A percentile compares a stretch with the other conserved stretches of the same genome.
phyloP scores from a whole-genome alignment of 2,888 invertebrate species.

The Stomorhina lunata region DNA sequence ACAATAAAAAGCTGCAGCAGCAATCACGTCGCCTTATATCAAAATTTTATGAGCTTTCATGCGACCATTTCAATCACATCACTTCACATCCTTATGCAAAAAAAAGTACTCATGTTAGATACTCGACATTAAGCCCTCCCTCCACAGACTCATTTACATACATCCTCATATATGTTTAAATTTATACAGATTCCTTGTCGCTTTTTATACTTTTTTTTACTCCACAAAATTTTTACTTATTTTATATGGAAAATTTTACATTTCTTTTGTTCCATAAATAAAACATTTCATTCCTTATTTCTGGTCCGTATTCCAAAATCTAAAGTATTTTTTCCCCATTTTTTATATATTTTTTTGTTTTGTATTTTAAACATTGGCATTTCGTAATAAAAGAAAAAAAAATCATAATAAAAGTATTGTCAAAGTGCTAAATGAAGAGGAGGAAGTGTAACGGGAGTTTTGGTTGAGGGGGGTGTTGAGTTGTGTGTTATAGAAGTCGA shows the following conservation, averaged over 20 bases:
- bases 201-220: conserved; percentile 7
- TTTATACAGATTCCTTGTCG: neutral
- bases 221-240: conserved; percentile 26
- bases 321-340: conserved; percentile 38
- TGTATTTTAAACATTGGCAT: conserved; percentile 60
- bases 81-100: conserved; percentile 63
- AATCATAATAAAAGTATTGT: conserved; percentile 60
- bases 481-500: neutral
- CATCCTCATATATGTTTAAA: neutral
- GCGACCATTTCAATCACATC: conserved; percentile 66
- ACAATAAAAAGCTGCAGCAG: conserved; percentile 16
- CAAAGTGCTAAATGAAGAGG: conserved; percentile 65
- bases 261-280: conserved; percentile 66
- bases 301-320: conserved; percentile 51
- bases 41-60: conserved; percentile 62
- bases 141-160: conserved; percentile 10
- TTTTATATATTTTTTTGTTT: conserved; percentile 25
- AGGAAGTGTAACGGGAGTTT: conserved; percentile 27
- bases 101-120: conserved; percentile 27
- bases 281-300: conserved; percentile 60
- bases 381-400: conserved; percentile 28
- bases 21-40: conserved; percentile 56
- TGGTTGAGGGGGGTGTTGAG: conserved; percentile 25
- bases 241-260: conserved; percentile 57
- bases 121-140: conserved; percentile 63